Conservation (phyloP, 2,113 vertebrate species). For the Elgaria multicarinata region DNA sequence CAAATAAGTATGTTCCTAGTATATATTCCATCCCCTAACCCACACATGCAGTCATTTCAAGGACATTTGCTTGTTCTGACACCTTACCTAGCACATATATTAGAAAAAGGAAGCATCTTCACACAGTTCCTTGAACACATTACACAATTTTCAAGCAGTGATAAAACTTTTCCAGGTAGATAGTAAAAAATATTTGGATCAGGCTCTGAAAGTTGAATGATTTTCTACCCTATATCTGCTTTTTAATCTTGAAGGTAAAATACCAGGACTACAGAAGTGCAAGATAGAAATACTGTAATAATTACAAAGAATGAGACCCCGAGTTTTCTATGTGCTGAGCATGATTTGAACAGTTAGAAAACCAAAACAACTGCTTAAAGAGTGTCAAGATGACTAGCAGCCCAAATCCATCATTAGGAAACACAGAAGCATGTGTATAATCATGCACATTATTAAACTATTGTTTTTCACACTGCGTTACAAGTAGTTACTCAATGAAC, state of each 20-base stretch:
- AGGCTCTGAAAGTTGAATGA: neutral
- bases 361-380: neutral
- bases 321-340: neutral
- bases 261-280: neutral
- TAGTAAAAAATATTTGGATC: neutral
- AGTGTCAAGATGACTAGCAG: neutral
- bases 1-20: neutral
- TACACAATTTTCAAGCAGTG: neutral
- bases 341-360: neutral
- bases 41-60: neutral
- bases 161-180: neutral
- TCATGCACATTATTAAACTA: no score
- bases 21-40: neutral
- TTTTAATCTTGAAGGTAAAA: neutral
- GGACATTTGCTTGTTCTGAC: neutral
- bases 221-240: neutral
- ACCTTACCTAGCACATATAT: neutral
- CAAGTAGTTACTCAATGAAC: rapidly evolving
- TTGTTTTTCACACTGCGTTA: neutral
- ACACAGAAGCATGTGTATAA: neutral
- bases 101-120: neutral
- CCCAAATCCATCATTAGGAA: neutral
- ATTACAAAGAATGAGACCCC: neutral
- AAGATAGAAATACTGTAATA: neutral
- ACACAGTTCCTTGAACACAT: neutral